Percentiles rank a stretch among this genome's conserved stretches.
phyloP scores from a whole-genome alignment of 2,888 invertebrate species.

The Meiosimyza platycephala region DNA sequence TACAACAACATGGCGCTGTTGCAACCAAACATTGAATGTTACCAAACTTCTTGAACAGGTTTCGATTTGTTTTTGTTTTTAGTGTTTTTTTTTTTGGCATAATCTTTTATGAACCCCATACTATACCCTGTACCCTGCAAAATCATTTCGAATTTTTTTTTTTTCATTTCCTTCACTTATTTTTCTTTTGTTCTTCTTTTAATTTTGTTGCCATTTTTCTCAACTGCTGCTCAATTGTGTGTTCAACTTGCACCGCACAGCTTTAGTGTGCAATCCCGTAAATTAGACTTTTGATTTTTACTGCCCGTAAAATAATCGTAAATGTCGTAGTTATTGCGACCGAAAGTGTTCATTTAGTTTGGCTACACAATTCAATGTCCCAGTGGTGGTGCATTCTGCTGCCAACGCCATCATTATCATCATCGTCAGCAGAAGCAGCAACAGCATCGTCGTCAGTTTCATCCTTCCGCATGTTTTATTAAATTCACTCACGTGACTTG shows the following conservation, averaged over 20 bases:
- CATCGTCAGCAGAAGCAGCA: not conserved
- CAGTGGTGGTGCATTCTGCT: conserved; percentile 46
- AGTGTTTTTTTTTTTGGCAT: not conserved
- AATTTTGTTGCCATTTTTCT: not conserved
- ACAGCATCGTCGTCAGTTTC: conserved; percentile 1
- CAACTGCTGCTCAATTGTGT: too few species aligned
- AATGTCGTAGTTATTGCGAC: conserved; percentile 67
- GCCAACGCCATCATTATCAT: not conserved
- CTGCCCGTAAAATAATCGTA: conserved; percentile 68
- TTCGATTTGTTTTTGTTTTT: not conserved
- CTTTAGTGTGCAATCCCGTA: conserved; percentile 54
- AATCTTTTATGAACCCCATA: not conserved
- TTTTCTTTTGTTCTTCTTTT: not conserved
- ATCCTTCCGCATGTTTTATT: conserved; percentile 10
- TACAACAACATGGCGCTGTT: conserved; percentile 27
- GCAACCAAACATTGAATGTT: not conserved
- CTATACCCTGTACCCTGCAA: conserved; percentile 38
- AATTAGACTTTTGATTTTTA: conserved; percentile 68
- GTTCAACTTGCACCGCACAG: not conserved
- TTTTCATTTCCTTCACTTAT: conserved; percentile 34
- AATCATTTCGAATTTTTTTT: conserved; percentile 19
- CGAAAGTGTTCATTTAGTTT: conserved; percentile 64
- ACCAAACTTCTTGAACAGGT: conserved; percentile 19
- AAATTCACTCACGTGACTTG: conserved; percentile 2
- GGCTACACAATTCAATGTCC: conserved; percentile 52